Base-by-base conservation (phyloP, 2,113 vertebrate genomes). In the Gadus macrocephalus region DNA sequence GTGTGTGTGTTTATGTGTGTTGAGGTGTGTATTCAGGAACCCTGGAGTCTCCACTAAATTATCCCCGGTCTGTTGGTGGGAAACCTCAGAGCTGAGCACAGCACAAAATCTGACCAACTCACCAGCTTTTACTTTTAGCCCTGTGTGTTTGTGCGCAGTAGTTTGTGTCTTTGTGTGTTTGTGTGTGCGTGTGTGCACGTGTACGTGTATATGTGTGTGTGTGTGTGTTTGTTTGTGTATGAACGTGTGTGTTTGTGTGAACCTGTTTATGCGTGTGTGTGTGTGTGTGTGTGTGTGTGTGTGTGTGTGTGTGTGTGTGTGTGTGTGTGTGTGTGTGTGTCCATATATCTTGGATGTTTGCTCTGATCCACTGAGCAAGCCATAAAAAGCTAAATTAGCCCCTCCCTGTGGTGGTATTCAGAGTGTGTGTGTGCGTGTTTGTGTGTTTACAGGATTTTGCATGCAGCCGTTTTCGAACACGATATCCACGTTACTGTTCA, bases 41-140 rank as follows among this genome's bases (percentile, higher is more conserved):
- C 31, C 69, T 31, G 27, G 62, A 64, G 62, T 79, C 69, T 66
- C 78, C 76, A 62, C 70, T 73, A 85, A 81, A 81, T 85, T 77
- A 78, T 77, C 70, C 73, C 68, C 67, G 62, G 38, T 53, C 3
- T 68, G 66, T 82, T 62, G 66, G 66, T 59, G 20, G 64, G 42
- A 38, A 65, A 42, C 58, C 67, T 64, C 61, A 35, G 63, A 77
- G 85, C 85, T 87, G 85, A 87, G 79, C 78, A 69, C 76, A 85
- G 85, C 83, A 83, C 58, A 85, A 83, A 81, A 80, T 83, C 81
- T 81, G 81, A 76, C 69, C 74, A 74, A 78, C 72, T 81, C 85
- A 76, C 83, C 81, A 79, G 83, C 69, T 85, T 83, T 81, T 17
- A 12, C 53, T 22, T 66, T 22, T 53, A 27, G 42, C 25, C 25